Evolutionary conservation across 2,888 invertebrate species (phyloP).

Genomic region (Synanthedon vespiformis): DNA sequence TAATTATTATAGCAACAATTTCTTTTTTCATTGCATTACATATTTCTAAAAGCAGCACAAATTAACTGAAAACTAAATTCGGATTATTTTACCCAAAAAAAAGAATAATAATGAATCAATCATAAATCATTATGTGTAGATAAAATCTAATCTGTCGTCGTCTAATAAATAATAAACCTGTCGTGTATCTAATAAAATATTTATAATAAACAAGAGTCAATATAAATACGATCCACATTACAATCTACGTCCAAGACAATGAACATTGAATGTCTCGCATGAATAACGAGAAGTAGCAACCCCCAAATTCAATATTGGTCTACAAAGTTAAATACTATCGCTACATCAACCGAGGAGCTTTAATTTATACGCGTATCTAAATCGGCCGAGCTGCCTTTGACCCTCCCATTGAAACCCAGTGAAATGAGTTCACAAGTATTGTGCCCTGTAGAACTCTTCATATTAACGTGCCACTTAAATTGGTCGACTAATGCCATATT

Average conservation of each 20-base stretch:
- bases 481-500: constrained; percentile 26
- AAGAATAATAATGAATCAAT: no score
- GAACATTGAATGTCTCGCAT: constrained; percentile 17
- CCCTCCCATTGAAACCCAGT: constrained; percentile 22
- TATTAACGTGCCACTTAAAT: constrained; percentile 21
- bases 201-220: neutral
- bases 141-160: no score
- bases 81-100: no score
- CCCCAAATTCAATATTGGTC: constrained; percentile 49
- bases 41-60: no score
- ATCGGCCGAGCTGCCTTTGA: constrained; percentile 33
- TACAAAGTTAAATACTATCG: constrained; percentile 43
- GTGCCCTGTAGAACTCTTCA: constrained; percentile 8
- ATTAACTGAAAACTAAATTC: no score
- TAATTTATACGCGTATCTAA: constrained; percentile 39
- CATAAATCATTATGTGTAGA: no score
- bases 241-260: constrained; percentile 24
- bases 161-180: no score
- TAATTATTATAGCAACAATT: no score
- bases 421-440: constrained; percentile 23
- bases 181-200: no score
- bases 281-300: constrained; percentile 35
- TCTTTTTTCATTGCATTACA: no score
- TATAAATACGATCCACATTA: constrained; percentile 32
- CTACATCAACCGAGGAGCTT: constrained; percentile 17